Evolutionary conservation across 2,888 invertebrate species (phyloP).

Genomic region (Athripsodes cinereus): DNA sequence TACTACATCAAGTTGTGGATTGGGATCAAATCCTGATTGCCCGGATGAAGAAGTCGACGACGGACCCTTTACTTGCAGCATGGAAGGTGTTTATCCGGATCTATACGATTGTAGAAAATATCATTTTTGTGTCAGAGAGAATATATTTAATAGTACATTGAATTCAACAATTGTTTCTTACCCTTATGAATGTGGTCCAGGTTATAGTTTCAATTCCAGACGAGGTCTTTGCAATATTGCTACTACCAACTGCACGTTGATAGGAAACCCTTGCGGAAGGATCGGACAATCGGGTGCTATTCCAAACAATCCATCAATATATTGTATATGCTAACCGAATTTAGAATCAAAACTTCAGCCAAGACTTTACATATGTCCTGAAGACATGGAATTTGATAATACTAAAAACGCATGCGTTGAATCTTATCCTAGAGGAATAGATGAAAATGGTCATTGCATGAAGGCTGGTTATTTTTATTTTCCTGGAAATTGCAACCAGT

Average conservation of each 20-base stretch:
- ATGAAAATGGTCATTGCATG: neutral
- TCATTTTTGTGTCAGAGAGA: conserved; percentile 14
- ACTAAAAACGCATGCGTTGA: neutral
- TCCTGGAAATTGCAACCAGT: neutral
- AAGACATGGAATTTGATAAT: neutral
- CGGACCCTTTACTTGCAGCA: conserved; percentile 1
- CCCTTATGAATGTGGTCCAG: neutral
- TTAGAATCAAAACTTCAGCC: neutral
- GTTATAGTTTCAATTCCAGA: conserved; percentile 5
- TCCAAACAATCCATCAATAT: conserved; percentile 10
- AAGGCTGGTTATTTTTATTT: neutral
- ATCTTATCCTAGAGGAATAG: no score
- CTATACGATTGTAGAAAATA: conserved; percentile 16
- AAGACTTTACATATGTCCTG: conserved; percentile 6
- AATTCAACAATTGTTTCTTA: no score
- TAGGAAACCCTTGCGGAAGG: neutral
- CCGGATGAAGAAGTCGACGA: neutral
- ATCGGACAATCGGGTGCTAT: conserved; percentile 10
- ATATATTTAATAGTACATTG: no score
- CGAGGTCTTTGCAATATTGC: neutral
- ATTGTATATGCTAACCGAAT: conserved; percentile 13
- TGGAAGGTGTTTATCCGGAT: conserved; percentile 19
- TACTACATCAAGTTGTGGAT: conserved; percentile 3
- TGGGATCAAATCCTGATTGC: conserved; percentile 15
- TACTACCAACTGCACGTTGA: conserved; percentile 1